phyloP scores from a whole-genome alignment of 2,113 vertebrate genomes.

The Phoxinus phoxinus region DNA sequence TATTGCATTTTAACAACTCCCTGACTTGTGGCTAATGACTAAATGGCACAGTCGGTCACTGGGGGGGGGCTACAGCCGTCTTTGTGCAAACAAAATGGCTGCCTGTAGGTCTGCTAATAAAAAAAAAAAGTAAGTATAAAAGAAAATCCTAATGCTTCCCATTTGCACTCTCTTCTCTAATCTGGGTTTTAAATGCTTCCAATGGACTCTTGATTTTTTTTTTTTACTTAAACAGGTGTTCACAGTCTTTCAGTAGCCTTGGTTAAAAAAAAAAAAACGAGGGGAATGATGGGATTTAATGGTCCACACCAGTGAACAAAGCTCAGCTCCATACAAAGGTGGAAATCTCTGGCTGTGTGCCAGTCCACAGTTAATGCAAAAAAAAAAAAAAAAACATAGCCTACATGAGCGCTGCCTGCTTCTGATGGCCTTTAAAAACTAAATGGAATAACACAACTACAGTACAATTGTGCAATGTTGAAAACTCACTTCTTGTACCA shows the following conservation, averaged over 20 bases:
- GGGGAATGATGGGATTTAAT: slow-evolving; percentile 59
- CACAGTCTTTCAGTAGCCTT: slow-evolving; percentile 47
- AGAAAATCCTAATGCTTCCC: slow-evolving; percentile 50
- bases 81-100: slow-evolving; percentile 51
- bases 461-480: slow-evolving; percentile 6
- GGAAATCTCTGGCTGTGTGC: slow-evolving; percentile 51
- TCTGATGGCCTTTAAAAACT: slow-evolving; percentile 44
- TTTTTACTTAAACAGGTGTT: slow-evolving; percentile 61
- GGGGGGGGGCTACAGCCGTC: not conserved
- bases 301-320: slow-evolving; percentile 61
- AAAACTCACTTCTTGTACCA: slow-evolving; percentile 29
- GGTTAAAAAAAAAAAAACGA: slow-evolving; percentile 46
- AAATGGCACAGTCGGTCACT: slow-evolving; percentile 23
- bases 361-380: slow-evolving; percentile 51
- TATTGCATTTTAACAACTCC: slow-evolving; percentile 32
- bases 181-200: slow-evolving; percentile 55
- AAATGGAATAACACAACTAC: not conserved
- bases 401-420: slow-evolving; percentile 37
- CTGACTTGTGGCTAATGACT: slow-evolving; percentile 48
- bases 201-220: slow-evolving; percentile 42
- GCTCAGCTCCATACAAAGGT: slow-evolving; percentile 47
- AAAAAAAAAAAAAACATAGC: not conserved
- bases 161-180: slow-evolving; percentile 46
- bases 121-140: slow-evolving; percentile 39
- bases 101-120: slow-evolving; percentile 45